Evolutionary conservation across 2,797 vertebrate species (phyloP), one percentile per base, ranked within the genome.

Genomic region (Acrossocheilus fasciatus): DNA sequence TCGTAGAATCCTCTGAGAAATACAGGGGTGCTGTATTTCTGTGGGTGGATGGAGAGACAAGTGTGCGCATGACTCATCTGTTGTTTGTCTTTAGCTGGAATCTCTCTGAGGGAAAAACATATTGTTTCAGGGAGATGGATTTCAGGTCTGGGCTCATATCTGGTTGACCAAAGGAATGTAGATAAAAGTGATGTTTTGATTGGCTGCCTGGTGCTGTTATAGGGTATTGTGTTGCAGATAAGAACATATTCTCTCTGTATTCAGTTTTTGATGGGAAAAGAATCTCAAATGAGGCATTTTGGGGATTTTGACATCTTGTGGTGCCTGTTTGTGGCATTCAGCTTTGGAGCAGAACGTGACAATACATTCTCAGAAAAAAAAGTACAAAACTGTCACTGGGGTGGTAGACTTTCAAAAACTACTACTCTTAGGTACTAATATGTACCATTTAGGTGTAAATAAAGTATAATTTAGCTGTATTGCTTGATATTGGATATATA

Each of bases 21-120:
- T 62, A 54, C 76, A 64, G 78, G 59, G 83, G 81, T 69, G 59
- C 69, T 4, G 34, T 84, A 62, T 89, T 77, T 87, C 62, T 77
- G 59, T 84, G 88, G 81, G 84, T 73, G 84, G 84, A 80, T 36
- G 20, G 82, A 69, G 88, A 81, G 81, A 86, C 81, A 86, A 82
- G 59, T 23, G 62, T 79, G 43, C 26, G 20, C 36, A 75, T 86
- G 87, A 88, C 81, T 80, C 87, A 88, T 88, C 68, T 47, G 23
- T 54, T 86, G 84, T 83, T 88, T 88, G 83, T 88, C 81, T 85
- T 66, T 70, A 78, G 83, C 64, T 78, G 73, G 45, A 75, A 73
- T 79, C 81, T 85, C 77, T 74, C 72, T 77, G 54, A 82, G 39
- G 76, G 73, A 81, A 81, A 84, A 81, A 52, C 69, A 74, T 73